Conservation (phyloP, 2,797 vertebrate species). For the Serranus cabrilla region DNA sequence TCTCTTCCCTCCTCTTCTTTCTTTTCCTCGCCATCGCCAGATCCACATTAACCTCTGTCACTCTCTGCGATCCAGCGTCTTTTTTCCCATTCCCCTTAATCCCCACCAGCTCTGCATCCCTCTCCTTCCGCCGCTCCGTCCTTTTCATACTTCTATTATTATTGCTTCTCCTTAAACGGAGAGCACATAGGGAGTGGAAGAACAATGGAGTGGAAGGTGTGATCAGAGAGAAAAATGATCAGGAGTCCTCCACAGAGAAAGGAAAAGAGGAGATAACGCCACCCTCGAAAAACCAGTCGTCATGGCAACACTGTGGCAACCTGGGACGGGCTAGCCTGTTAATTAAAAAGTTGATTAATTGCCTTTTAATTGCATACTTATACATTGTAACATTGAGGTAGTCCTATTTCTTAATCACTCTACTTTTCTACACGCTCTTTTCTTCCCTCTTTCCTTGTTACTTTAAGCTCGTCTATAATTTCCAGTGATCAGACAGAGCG, state of each 20-base stretch:
- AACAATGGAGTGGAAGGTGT: slow-evolving; percentile 41
- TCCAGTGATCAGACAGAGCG: slow-evolving; percentile 37
- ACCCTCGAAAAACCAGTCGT: slow-evolving; percentile 60
- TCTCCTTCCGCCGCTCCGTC: neutral
- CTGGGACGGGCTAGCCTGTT: slow-evolving; percentile 56
- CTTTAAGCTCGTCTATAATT: slow-evolving; percentile 45
- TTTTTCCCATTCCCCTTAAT: slow-evolving; percentile 42
- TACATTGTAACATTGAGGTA: slow-evolving; percentile 61
- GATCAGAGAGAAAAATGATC: slow-evolving; percentile 62
- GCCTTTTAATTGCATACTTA: slow-evolving; percentile 77
- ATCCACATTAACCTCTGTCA: slow-evolving; percentile 65
- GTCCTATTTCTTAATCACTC: slow-evolving; percentile 61
- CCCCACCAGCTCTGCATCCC: slow-evolving; percentile 29
- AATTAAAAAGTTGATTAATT: slow-evolving; percentile 84
- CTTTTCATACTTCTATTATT: slow-evolving; percentile 22
- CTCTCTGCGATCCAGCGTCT: slow-evolving; percentile 46
- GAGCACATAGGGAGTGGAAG: slow-evolving; percentile 6
- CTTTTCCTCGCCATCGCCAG: slow-evolving; percentile 22
- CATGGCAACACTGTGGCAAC: slow-evolving; percentile 79
- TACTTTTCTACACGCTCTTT: slow-evolving; percentile 19
- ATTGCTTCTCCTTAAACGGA: slow-evolving; percentile 21
- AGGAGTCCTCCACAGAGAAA: slow-evolving; percentile 33
- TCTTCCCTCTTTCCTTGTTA: slow-evolving; percentile 16
- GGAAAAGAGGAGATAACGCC: slow-evolving; percentile 45
- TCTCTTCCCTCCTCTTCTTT: slow-evolving; percentile 17